phyloP scores from a whole-genome alignment of 2,113 vertebrate species.

The Todiramphus saurophagus region DNA sequence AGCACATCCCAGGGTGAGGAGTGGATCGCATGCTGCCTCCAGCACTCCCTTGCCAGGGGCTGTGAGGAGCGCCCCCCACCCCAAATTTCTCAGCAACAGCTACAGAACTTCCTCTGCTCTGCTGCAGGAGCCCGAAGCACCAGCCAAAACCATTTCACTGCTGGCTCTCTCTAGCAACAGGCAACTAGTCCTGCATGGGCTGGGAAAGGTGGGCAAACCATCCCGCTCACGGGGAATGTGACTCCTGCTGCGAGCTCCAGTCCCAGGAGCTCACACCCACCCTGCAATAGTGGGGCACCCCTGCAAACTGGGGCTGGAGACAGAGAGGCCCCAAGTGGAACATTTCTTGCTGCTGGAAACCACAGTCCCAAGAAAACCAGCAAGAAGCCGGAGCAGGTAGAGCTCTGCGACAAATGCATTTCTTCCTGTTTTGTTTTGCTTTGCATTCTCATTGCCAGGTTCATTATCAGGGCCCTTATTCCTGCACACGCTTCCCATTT shows the following conservation, averaged over 20 bases:
- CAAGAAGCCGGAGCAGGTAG: not conserved
- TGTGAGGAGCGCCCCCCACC: not conserved
- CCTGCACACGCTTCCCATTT: conserved; percentile 59
- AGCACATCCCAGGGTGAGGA: not conserved
- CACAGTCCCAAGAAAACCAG: not conserved
- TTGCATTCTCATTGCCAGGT: conserved; percentile 58
- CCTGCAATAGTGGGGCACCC: fast-evolving
- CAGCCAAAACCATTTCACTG: not conserved
- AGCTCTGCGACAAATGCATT: not conserved
- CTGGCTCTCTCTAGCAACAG: not conserved
- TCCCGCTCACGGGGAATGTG: fast-evolving
- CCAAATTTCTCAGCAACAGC: not conserved
- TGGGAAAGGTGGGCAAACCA: not conserved
- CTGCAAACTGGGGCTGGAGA: not conserved
- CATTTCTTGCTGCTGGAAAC: not conserved
- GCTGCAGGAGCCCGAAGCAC: not conserved
- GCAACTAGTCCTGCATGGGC: not conserved
- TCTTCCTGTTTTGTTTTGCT: conserved; percentile 41
- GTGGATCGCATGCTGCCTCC: not conserved
- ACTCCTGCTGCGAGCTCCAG: not conserved
- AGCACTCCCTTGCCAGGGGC: not conserved
- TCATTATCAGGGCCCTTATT: conserved; percentile 64
- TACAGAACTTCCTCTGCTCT: not conserved
- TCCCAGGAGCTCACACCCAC: not conserved
- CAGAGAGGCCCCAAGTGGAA: not conserved